Conservation (phyloP, 2,797 vertebrate genomes). For the Sylvilagus floridanus region DNA sequence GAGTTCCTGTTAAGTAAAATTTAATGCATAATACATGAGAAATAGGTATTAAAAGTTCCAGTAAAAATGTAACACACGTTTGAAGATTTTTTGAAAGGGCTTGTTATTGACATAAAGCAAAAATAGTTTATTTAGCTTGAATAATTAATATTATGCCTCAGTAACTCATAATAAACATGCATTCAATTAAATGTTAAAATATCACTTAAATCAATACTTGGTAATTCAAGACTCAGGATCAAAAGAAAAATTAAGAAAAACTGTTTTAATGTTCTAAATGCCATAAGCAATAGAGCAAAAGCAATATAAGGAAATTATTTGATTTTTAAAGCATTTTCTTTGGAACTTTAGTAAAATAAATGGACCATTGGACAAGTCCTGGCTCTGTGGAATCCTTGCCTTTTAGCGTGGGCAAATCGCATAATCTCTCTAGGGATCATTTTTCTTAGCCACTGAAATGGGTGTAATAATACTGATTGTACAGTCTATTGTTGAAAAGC, state of each 20-base stretch:
- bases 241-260: slow-evolving; percentile 79
- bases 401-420: slow-evolving; percentile 2
- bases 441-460: slow-evolving; percentile 65
- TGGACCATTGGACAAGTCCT: not conserved
- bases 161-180: slow-evolving; percentile 83
- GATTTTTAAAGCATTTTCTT: slow-evolving; percentile 67
- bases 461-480: not conserved
- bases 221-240: slow-evolving; percentile 75
- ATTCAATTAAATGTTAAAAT: slow-evolving; percentile 84
- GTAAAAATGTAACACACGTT: slow-evolving; percentile 70
- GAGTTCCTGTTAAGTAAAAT: slow-evolving; percentile 75
- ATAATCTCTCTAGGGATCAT: not conserved
- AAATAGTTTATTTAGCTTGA: slow-evolving; percentile 81
- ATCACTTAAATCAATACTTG: slow-evolving; percentile 82
- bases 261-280: slow-evolving; percentile 74
- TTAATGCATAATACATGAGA: slow-evolving; percentile 79
- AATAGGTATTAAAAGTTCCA: slow-evolving; percentile 76
- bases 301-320: slow-evolving; percentile 61
- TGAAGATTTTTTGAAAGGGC: slow-evolving; percentile 82
- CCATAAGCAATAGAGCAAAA: slow-evolving; percentile 58
- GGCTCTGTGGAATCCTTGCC: not conserved
- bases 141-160: slow-evolving; percentile 84
- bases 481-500: slow-evolving; percentile 16
- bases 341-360: slow-evolving; percentile 61
- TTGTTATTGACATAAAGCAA: slow-evolving; percentile 81